Conservation (phyloP, 2,113 vertebrate genomes). For the Microtus richardsoni region DNA sequence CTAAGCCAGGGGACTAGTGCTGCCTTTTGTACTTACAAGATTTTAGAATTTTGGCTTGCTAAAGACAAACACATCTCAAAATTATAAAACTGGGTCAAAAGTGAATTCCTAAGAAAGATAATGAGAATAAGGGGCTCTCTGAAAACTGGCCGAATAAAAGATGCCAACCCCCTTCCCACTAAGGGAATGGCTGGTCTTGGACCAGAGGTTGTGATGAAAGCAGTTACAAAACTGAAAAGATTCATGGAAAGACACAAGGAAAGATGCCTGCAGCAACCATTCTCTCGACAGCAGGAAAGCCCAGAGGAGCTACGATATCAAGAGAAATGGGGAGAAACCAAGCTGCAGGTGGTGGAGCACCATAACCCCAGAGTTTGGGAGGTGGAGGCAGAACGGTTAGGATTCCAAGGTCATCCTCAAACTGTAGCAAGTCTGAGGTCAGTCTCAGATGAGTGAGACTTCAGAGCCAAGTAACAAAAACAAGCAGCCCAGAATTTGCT, state of each 20-base stretch:
- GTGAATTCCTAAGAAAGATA: slow-evolving; percentile 27
- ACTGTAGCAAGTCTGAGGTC: not conserved
- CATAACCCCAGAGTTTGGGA: not conserved
- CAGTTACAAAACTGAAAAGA: not conserved
- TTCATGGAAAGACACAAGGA: not conserved
- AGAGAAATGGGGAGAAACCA: not conserved
- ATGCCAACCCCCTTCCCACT: not conserved
- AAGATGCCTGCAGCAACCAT: not conserved
- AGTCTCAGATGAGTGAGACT: not conserved
- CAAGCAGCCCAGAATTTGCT: not conserved
- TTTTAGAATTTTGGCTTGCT: not conserved
- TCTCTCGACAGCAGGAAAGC: not conserved
- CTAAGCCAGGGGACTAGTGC: not conserved
- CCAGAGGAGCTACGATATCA: not conserved
- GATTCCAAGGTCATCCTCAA: not conserved
- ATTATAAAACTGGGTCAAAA: slow-evolving; percentile 33
- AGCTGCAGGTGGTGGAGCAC: not conserved
- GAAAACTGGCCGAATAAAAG: not conserved
- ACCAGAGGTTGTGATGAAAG: not conserved
- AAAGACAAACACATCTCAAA: slow-evolving; percentile 23
- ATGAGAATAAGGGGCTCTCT: not conserved
- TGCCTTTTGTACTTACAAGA: not conserved
- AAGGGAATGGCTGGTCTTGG: not conserved
- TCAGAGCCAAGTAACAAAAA: not conserved
- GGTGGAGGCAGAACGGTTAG: too few relatives aligned